A percentile compares a stretch with the other conserved stretches of the same genome.
Conservation (phyloP, 2,113 vertebrate species). For the Trochalopteron elliotii region DNA sequence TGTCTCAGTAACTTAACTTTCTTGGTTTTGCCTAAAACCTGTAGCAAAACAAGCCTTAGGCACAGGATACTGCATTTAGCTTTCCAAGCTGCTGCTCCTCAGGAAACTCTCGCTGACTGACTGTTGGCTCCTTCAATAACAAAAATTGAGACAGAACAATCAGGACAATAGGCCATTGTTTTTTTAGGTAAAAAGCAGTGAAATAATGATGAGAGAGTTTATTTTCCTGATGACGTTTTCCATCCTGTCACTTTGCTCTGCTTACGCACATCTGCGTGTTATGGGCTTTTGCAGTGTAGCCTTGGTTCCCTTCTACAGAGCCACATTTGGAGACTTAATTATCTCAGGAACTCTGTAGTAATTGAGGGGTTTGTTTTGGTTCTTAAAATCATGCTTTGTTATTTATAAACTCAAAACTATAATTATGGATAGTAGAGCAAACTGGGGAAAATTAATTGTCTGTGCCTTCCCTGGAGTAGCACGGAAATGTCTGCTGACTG, state of each 20-base stretch:
- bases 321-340: constrained; percentile 53
- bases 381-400: neutral
- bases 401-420: constrained; percentile 54
- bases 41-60: constrained; percentile 39
- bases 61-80: neutral
- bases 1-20: neutral
- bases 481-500: constrained; percentile 18
- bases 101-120: constrained; percentile 29
- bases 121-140: constrained; percentile 15
- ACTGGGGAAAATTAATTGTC: constrained; percentile 50
- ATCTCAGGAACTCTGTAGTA: constrained; percentile 24
- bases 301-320: neutral
- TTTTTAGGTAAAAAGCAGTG: constrained; percentile 35
- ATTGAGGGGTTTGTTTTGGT: constrained; percentile 31
- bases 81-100: constrained; percentile 37
- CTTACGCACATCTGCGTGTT: constrained; percentile 33
- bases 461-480: constrained; percentile 18
- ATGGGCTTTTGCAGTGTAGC: neutral
- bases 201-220: constrained; percentile 52
- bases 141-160: constrained; percentile 38
- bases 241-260: constrained; percentile 15
- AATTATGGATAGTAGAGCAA: constrained; percentile 47
- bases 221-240: constrained; percentile 55
- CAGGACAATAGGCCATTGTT: constrained; percentile 56
- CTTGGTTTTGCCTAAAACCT: neutral